These are phyloP conservation scores for Calcarius lapponicus DNA, from an alignment of 2,797 vertebrate species.

Conservation along the genomic window DNA sequence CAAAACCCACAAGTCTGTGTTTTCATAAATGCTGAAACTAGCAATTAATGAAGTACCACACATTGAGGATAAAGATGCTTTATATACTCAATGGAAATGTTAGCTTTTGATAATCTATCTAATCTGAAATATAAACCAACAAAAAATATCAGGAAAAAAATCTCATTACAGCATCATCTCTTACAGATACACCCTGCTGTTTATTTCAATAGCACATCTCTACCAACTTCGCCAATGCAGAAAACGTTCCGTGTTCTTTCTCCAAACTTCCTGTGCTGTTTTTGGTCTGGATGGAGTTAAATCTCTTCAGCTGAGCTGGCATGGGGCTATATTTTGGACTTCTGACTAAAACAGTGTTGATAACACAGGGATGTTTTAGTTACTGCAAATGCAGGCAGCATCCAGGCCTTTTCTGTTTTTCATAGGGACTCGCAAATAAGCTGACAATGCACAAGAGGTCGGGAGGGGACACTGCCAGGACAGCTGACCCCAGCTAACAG, in stretches of 20 bases:
- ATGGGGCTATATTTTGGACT: background rate
- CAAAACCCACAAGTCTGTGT: background rate
- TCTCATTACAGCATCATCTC: background rate
- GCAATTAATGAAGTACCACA: background rate
- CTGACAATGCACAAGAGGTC: background rate
- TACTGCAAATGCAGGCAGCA: too few species aligned
- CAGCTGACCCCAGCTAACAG: background rate
- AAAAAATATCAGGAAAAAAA: background rate
- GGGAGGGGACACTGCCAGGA: rapidly evolving
- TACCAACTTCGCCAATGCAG: background rate
- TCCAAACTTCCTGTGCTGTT: background rate
- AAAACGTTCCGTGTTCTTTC: background rate
- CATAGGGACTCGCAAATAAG: rapidly evolving
- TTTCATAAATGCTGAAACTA: background rate
- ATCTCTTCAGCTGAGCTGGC: background rate
- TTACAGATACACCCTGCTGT: background rate
- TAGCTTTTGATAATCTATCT: background rate
- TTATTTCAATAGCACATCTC: background rate
- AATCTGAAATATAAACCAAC: background rate
- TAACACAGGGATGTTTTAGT: background rate
- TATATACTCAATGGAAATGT: background rate
- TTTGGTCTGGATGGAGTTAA: background rate
- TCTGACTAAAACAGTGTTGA: background rate
- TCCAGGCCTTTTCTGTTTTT: background rate
- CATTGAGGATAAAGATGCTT: background rate